Evolutionary conservation across 2,888 invertebrate genomes (phyloP).

Genomic region (Deilephila porcellus): DNA sequence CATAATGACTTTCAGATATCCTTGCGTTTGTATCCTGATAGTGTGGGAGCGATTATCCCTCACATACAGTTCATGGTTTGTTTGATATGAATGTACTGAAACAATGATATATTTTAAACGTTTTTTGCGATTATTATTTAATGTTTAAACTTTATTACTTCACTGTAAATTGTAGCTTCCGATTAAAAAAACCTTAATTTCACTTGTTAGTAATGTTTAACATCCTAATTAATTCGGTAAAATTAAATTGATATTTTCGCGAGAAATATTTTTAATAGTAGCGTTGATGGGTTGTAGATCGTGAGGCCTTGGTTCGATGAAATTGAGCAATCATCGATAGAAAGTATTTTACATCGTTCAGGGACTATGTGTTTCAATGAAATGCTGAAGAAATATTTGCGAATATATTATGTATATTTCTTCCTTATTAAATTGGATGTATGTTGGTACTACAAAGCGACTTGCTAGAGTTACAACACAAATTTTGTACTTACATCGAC

Average conservation of each 20-base stretch:
- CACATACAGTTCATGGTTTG: conserved; percentile 16
- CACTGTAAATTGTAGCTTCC: too few relatives aligned
- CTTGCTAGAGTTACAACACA: not conserved
- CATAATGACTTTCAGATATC: conserved; percentile 33
- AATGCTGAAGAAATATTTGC: not conserved
- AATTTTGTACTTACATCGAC: not conserved
- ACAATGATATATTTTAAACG: not conserved
- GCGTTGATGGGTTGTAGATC: not conserved
- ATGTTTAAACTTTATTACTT: too few relatives aligned
- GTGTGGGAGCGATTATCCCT: conserved; percentile 14
- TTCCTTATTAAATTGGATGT: not conserved
- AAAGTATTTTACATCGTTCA: not conserved
- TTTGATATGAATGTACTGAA: conserved; percentile 10
- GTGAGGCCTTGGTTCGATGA: not conserved
- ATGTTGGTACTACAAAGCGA: not conserved
- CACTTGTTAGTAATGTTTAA: too few relatives aligned
- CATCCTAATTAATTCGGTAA: too few relatives aligned
- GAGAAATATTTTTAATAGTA: not conserved
- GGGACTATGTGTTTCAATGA: not conserved
- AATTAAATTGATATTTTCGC: too few relatives aligned
- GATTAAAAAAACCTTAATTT: too few relatives aligned
- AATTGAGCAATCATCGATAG: not conserved
- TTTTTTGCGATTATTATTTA: not conserved
- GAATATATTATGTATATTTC: not conserved
- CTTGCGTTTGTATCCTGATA: conserved; percentile 27